A percentile compares a stretch with the other conserved stretches of the same genome.
These are phyloP conservation scores for Pocillopora grandis DNA, from an alignment of 92 coral and sea anemone genomes.

Conservation along the genomic window DNA sequence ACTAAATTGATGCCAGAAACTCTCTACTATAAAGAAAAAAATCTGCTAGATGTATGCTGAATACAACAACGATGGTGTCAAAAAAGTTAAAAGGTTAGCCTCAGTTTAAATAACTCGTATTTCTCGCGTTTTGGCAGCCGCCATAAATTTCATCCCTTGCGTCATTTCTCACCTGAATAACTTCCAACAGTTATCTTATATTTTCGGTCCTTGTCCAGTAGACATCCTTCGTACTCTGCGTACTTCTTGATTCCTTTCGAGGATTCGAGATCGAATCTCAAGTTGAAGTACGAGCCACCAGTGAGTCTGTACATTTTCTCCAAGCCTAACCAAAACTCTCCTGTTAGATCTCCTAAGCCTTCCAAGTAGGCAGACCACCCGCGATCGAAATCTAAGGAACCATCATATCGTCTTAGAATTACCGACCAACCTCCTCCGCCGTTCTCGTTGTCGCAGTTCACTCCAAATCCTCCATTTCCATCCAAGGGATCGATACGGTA, in stretches of 20 bases:
- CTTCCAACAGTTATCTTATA: constrained; percentile 52
- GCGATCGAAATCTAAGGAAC: constrained; percentile 50
- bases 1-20: no score
- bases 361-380: constrained; percentile 50
- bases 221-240: constrained; percentile 61
- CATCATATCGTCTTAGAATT: constrained; percentile 65
- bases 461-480: constrained; percentile 45
- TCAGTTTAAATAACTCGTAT: neutral
- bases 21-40: no score
- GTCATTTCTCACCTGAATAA: constrained; percentile 53
- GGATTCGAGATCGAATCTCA: constrained; percentile 77
- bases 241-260: constrained; percentile 60
- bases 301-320: constrained; percentile 54
- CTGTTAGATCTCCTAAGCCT: constrained; percentile 69
- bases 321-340: constrained; percentile 74
- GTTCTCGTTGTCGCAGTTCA: constrained; percentile 54
- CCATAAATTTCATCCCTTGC: neutral
- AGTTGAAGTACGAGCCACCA: constrained; percentile 26
- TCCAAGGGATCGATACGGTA: constrained; percentile 65
- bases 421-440: constrained; percentile 79
- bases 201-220: constrained; percentile 36
- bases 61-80: no score
- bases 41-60: no score
- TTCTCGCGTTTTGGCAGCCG: neutral
- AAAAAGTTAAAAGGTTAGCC: no score